phyloP scores from a whole-genome alignment of 2,797 vertebrate genomes.

The Enteromius radiatus region DNA sequence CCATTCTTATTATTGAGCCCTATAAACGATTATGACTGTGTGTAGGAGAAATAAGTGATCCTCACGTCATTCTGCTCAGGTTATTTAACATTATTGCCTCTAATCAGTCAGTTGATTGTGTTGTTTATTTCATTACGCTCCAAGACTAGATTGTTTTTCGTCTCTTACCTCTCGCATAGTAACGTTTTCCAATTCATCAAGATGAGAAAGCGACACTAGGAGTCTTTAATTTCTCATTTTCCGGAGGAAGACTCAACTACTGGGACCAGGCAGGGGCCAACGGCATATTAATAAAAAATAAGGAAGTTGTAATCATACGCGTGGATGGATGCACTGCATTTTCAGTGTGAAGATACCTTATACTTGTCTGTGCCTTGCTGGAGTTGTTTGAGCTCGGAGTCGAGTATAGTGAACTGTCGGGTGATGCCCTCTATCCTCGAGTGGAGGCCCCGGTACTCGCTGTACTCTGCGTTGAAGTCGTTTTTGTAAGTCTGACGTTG shows the following conservation, averaged over 20 bases:
- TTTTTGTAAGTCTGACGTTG: constrained; percentile 97
- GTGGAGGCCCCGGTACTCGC: constrained; percentile 91
- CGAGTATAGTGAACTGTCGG: constrained; percentile 91
- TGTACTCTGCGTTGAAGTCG: constrained; percentile 96
- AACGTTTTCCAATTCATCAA: not conserved
- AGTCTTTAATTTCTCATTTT: not conserved
- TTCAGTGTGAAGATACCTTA: constrained; percentile 79
- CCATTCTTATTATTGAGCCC: not conserved
- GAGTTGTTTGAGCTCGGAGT: constrained; percentile 92
- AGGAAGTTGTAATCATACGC: not conserved
- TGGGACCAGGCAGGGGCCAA: not conserved
- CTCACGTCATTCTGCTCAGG: not conserved
- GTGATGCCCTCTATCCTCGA: constrained; percentile 95
- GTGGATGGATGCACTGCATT: not conserved
- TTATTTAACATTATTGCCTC: constrained; percentile 25
- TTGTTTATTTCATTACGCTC: constrained; percentile 9
- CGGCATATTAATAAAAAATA: constrained; percentile 16
- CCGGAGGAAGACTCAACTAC: not conserved
- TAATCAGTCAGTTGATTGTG: constrained; percentile 8
- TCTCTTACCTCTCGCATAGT: not conserved
- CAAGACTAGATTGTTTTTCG: not conserved
- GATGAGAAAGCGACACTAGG: not conserved
- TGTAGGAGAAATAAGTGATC: not conserved
- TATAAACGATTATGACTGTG: not conserved
- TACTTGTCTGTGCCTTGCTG: constrained; percentile 92